Conservation (phyloP, 1,140 invertebrate species). For the Ips nitidus region DNA sequence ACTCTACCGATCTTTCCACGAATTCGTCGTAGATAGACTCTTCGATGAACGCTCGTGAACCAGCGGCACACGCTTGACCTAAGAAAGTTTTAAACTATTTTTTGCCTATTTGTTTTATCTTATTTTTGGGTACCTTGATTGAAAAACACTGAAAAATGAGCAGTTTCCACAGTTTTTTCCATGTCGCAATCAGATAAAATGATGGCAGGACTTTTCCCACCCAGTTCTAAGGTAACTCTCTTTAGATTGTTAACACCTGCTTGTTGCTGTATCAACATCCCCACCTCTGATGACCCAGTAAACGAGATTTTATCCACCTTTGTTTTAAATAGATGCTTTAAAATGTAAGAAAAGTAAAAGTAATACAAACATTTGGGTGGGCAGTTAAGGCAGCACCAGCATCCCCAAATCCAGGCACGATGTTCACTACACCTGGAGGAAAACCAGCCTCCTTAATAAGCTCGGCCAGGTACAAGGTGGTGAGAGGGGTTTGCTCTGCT, state of each 20-base stretch:
- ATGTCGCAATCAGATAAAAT: neutral
- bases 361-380: conserved; percentile 56
- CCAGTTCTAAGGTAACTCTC: neutral
- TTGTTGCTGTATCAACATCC: neutral
- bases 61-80: neutral
- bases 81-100: neutral
- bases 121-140: neutral
- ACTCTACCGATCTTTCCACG: neutral
- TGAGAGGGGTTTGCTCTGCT: conserved; percentile 95
- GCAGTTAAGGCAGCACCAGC: conserved; percentile 80
- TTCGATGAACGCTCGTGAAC: neutral
- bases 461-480: conserved; percentile 86
- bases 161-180: neutral
- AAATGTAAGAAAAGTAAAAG: conserved; percentile 52
- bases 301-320: neutral
- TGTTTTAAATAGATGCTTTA: too few relatives aligned
- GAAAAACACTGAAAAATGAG: neutral
- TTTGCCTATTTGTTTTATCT: neutral
- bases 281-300: neutral
- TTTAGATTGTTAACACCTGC: neutral
- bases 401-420: conserved; percentile 86
- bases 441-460: conserved; percentile 86
- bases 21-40: neutral
- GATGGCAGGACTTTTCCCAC: neutral
- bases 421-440: conserved; percentile 83